Base-by-base conservation (phyloP, 1,140 invertebrate genomes). In the Heterodera carotae region DNA sequence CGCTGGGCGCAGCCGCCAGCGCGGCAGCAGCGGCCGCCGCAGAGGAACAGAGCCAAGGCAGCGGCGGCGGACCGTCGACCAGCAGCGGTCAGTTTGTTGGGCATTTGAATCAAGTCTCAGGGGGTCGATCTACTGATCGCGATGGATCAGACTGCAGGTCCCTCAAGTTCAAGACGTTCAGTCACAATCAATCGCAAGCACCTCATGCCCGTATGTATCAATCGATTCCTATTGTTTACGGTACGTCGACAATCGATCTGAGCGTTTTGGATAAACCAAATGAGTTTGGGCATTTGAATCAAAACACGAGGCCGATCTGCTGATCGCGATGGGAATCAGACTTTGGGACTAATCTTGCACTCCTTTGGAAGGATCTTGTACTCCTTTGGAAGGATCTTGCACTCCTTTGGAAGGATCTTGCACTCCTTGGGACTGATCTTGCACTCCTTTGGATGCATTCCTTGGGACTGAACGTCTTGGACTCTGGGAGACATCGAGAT, bases 221-320 rank as follows among this genome's bases (percentile, higher is more conserved):
- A 56, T 56, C 53, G 53, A 56, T 56, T 56, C 53, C 53, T 56
- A 56, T 56, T 56, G 53, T 56, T 56, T 56, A 56, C 53, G 53
- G 53, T 56, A 56, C 53, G 53, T 56, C 53, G 53, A 56, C 53
- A 56, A 56, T 56, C 53, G 53, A 56, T 56, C 53, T 56, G 53
- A 56, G 53, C 53, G 53, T 56, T 56, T 56, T 56, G 53, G 53
- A 56, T 56, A 56, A 56, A 56, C 53, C 53, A 56, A 56, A 56
- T 56, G 53, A 56, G 53, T 56, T 56, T 56, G 53, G 53, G 53
- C 53, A 56, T 56, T 56, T 56, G 53, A 56, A 56, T 56, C 53
- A 56, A 56, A 56, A 56, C 53, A 56, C 53, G 53, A 56, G 53
- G 53, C 53, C 53, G 53, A 56, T 56, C 53, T 56, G 53, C 53